Evolutionary conservation across 1,140 invertebrate species (phyloP).

Genomic region (Ditylenchus dipsaci): DNA sequence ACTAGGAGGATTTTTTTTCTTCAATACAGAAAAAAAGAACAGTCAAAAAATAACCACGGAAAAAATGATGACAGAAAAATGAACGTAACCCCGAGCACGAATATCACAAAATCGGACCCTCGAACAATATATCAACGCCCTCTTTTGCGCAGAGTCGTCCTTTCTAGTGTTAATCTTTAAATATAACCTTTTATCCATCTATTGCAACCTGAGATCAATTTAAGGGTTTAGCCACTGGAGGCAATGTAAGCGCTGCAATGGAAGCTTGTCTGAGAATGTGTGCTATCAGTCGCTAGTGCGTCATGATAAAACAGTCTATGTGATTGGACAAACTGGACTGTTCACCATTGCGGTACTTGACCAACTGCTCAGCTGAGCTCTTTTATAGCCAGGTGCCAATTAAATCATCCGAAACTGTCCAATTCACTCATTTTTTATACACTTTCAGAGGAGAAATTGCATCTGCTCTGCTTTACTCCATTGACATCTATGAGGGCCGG

Average conservation of each 20-base stretch:
- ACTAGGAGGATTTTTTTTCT: too few species aligned
- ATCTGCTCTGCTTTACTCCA: constrained; percentile 42
- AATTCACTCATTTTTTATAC: too few species aligned
- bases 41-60: too few species aligned
- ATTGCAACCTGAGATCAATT: not conserved
- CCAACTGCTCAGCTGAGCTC: constrained; percentile 67
- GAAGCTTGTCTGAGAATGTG: constrained; percentile 72
- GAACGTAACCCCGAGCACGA: too few species aligned
- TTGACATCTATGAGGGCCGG: constrained; percentile 42
- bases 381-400: constrained; percentile 37
- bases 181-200: too few species aligned
- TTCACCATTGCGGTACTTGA: constrained; percentile 75
- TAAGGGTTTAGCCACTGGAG: constrained; percentile 67
- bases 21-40: too few species aligned
- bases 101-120: too few species aligned
- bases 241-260: constrained; percentile 73
- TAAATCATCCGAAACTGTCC: too few species aligned
- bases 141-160: too few species aligned
- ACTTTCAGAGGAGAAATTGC: constrained; percentile 37
- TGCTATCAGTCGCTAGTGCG: constrained; percentile 82
- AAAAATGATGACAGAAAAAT: too few species aligned
- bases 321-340: constrained; percentile 76
- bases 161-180: too few species aligned
- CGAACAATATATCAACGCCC: too few species aligned
- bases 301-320: constrained; percentile 70